These are phyloP conservation scores for Drosophila funebris DNA, from an alignment of 1,140 invertebrate species.

Conservation along the genomic window DNA sequence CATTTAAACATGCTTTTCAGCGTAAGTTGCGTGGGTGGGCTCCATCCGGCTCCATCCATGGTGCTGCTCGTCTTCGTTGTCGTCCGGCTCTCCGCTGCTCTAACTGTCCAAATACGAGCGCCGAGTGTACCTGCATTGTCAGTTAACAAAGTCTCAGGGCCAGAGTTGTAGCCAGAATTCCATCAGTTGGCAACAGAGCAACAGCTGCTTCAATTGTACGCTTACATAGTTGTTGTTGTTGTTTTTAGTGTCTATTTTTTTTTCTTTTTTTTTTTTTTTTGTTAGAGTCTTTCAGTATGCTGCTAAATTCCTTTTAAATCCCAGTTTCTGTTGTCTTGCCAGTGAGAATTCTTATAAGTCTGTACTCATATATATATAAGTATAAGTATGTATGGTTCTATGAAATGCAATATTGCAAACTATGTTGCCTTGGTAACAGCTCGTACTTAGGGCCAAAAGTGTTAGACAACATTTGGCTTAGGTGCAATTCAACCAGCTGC, in stretches of 20 bases:
- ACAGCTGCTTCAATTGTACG: constrained; percentile 16
- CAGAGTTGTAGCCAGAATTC: constrained; percentile 12
- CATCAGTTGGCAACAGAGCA: constrained; percentile 20
- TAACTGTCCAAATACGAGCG: constrained; percentile 45
- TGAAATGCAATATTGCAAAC: constrained; percentile 5
- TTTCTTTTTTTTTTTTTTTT: neutral
- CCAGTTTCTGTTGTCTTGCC: neutral
- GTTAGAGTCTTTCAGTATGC: neutral
- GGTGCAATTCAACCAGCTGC: neutral
- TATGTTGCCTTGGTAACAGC: constrained; percentile 2
- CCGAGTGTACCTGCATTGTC: constrained; percentile 27
- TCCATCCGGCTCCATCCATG: neutral
- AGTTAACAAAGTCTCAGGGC: constrained; percentile 34
- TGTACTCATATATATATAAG: neutral
- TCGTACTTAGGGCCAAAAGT: neutral
- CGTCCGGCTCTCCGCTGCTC: constrained; percentile 4
- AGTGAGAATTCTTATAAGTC: constrained; percentile 10
- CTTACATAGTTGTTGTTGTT: neutral
- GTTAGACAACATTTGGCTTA: neutral
- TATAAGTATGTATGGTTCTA: neutral
- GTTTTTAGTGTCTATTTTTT: neutral
- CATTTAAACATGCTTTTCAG: constrained; percentile 71
- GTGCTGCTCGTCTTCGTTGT: neutral
- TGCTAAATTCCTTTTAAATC: constrained; percentile 17
- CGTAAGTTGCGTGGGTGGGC: constrained; percentile 71